phyloP scores from a whole-genome alignment of 2,113 vertebrate species.

The Bufo bufo region DNA sequence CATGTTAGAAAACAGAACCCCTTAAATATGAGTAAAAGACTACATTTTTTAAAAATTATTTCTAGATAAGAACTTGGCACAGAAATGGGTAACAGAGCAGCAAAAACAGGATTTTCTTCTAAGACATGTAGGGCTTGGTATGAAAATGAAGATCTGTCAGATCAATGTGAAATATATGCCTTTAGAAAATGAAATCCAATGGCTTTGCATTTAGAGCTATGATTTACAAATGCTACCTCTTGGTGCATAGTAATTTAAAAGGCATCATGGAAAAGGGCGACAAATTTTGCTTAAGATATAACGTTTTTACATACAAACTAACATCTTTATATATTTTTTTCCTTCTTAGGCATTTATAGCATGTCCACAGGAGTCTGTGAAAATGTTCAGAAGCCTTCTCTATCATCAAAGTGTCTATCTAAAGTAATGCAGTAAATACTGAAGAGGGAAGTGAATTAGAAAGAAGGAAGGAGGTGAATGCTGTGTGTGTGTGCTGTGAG shows the following conservation, averaged over 20 bases:
- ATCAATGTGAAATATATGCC: not conserved
- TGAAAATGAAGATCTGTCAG: not conserved
- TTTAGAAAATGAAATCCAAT: not conserved
- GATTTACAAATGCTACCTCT: not conserved
- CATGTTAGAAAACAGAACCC: not conserved
- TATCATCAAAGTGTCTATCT: too few relatives aligned
- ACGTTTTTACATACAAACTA: not conserved
- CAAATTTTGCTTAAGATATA: not conserved
- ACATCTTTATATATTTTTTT: not conserved
- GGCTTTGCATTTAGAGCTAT: not conserved
- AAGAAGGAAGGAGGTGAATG: too few relatives aligned
- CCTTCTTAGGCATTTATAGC: too few relatives aligned
- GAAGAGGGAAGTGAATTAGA: too few relatives aligned
- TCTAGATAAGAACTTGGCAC: not conserved
- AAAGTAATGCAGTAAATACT: too few relatives aligned
- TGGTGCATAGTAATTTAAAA: not conserved
- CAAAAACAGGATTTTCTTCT: not conserved
- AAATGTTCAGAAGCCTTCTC: too few relatives aligned
- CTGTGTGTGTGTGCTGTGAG: too few relatives aligned
- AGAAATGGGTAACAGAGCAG: not conserved
- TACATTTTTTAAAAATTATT: not conserved
- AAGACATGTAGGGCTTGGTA: not conserved
- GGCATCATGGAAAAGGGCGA: not conserved
- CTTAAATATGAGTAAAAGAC: not conserved
- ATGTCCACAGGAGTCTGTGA: too few relatives aligned